Evolutionary conservation across 2,797 vertebrate species (phyloP), one percentile per base, ranked within the genome.

Genomic region (Sus cebifrons): DNA sequence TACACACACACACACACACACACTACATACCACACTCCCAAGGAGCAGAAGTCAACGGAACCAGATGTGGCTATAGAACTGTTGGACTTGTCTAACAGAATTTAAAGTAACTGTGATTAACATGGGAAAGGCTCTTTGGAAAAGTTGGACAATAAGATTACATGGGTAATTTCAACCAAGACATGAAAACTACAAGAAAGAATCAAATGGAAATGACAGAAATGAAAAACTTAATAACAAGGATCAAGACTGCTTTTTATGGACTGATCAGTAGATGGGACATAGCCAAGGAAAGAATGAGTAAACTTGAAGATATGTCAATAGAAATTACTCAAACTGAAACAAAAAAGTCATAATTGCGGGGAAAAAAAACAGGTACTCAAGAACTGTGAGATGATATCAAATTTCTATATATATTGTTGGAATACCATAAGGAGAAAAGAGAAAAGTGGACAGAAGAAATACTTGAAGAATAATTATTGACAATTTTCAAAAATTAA

Each of bases 401-500:
- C 13, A 52, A 86, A 67, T 58, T 44, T 92, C 58, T 73, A 78
- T 32, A 52, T 44, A 2, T n/a, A 87, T 70, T 83, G 54, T 58
- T 83, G 49, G 23, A 73, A 77, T 91, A 49, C n/a, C 5, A 86
- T 54, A 90, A 88, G 21, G 36, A 85, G 29, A 64, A 87, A 84
- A 70, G 23, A 82, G 9, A 86, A 84, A 89, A 21, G 71, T 67
- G n/a, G 20, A 58, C 25, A 58, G 65, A 89, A 75, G 58, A 65
- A 83, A 64, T 84, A 78, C 32, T 75, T 90, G 36, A 93, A 93
- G 86, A 88, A 79, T 36, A 74, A 73, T 49, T 83, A 32, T 29
- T 92, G 29, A 83, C 5, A 71, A 87, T 20, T 25, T 83, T 8
- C 60, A 25, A 64, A 82, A 92, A 73, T 78, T 64, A 86, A 89